Base-by-base conservation (phyloP, 2,888 invertebrate genomes). In the Thalpophila matura region DNA sequence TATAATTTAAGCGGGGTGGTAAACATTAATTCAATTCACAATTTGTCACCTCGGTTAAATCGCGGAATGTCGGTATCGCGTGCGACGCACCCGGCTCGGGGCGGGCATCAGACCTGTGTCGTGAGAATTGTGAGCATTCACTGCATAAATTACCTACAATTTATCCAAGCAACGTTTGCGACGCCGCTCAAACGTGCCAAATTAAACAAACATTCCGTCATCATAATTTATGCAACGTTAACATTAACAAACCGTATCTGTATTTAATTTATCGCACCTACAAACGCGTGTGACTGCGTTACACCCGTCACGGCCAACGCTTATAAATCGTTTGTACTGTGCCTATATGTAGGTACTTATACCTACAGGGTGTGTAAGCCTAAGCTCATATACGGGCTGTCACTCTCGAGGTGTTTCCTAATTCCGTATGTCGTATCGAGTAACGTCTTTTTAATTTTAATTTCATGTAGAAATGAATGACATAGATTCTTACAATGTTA, bases 11-110 rank as follows among this genome's bases (percentile, higher is more conserved):
- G 81, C 84, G 84, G 80, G 84, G 81, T 84, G 83, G 87, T 88
- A 85, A 89, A 90, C 91, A 91, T 92, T 91, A 92, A 91, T 92
- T 92, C 88, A 87, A 92, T 91, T 92, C 88, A 88, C 90, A 88
- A 92, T 93, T 92, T 92, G 92, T 93, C 92, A 92, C 91, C 89
- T 91, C 83, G 77, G 84, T 82, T 87, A 86, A 88, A 89, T 89
- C 89, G 89, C 80, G 71, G 92, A 93, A 94, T 93, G 93, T 87
- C 74, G 85, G 84, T 76, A 90, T 94, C 89, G 94, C 94, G 94
- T 93, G 70, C 77, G 75, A 74, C 73, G 79, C 73, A 70, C 77
- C 77, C 82, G 82, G 77, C 79, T 69, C 77, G 82, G 80, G 76
- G 81, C 74, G 82, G 84, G 84, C 88, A 88, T 90, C 88, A 86